Evolutionary conservation across 2,797 vertebrate species (phyloP), one percentile per base, ranked within the genome.

Genomic region (Leucoraja ocellata): DNA sequence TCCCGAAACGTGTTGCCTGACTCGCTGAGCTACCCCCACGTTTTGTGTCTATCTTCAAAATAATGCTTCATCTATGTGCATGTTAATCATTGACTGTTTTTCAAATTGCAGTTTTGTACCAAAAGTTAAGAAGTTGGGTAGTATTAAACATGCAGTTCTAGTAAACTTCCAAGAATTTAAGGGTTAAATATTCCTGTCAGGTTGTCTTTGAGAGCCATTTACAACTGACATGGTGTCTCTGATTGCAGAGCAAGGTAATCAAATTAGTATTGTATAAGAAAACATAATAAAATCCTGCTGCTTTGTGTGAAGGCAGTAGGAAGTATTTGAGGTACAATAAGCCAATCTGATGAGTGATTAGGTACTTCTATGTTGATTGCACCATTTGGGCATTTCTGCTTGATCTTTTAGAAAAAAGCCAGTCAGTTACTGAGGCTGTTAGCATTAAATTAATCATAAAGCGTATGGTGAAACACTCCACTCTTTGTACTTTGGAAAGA

Each of bases 361-460:
- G 73, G 39, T 71, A 74, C 6, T 74, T 92, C 39, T 76, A 63
- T 36, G 71, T 76, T 74, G 39, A 92, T 54, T 46, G 36, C 73
- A 39, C 90, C 25, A n/a, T 23, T 39, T 74, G 39, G 73, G 54
- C 8, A 58, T 58, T 92, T 88, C 65, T 88, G 84, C n/a, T 92
- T 46, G 32, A 71, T 54, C 84, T 74, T 54, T 54, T 54, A 54
- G 46, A 76, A 73, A 74, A 92, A 73, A 92, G 39, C 5, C 36
- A 92, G 90, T 92, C 46, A 92, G 36, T 76, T 92, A 92, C 36
- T 39, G 71, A 92, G 39, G 11, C 90, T 92, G 71, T 76, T 73
- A 58, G 25, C 90, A n/a, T 23, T 76, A 92, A 92, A 92, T 92
- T 92, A 76, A 91, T 74, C 21, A 74, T 74, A 54, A 91, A 73